Conservation (phyloP, 1,140 invertebrate genomes). For the Heliconius congener region DNA sequence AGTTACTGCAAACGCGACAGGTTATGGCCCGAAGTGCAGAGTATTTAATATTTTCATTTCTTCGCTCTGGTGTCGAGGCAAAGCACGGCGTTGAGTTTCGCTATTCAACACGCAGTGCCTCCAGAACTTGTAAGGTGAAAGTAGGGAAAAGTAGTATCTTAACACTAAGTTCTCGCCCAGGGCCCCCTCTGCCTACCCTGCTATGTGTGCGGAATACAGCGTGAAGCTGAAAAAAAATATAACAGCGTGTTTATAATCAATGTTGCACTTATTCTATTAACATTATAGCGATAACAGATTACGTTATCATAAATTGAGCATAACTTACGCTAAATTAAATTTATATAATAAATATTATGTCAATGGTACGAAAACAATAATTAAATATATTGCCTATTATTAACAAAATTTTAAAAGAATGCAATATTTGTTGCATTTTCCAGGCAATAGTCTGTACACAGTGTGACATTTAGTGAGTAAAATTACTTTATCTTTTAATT, state of each 20-base stretch:
- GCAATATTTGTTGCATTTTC: not conserved
- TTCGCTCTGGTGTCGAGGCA: no score
- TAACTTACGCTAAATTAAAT: conserved; percentile 7
- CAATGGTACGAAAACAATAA: not conserved
- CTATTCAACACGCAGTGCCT: no score
- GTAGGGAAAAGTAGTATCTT: not conserved
- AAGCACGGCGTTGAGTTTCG: no score
- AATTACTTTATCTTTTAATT: no score
- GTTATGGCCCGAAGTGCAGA: no score
- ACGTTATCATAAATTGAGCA: conserved; percentile 14
- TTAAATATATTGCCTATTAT: not conserved
- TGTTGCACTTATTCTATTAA: not conserved
- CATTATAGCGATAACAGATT: not conserved
- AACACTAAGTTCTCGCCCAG: not conserved
- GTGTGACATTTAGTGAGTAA: no score
- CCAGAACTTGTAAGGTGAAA: no score
- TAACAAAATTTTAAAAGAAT: not conserved
- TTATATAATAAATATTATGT: not conserved
- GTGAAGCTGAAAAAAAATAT: not conserved
- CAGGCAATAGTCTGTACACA: not conserved
- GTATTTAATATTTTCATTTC: no score
- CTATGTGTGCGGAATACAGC: not conserved
- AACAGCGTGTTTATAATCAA: conserved; percentile 2
- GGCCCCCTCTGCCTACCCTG: not conserved
- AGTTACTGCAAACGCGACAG: no score